Evolutionary conservation across 1,140 invertebrate species (phyloP).

Genomic region (Belonocnema kinseyi): DNA sequence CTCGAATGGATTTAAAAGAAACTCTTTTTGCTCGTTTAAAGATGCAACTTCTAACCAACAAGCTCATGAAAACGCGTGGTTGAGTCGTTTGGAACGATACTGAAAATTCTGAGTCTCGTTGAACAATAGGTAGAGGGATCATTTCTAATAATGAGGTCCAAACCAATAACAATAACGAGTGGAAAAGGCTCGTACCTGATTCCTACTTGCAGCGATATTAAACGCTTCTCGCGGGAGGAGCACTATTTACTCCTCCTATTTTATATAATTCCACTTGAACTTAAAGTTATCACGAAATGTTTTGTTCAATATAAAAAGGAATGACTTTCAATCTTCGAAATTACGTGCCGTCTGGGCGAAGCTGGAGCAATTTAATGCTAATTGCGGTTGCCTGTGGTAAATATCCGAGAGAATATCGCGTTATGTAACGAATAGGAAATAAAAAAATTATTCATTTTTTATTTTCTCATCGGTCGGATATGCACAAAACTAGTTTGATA

Average conservation of each 20-base stretch:
- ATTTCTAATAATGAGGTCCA: neutral
- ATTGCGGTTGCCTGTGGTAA: neutral
- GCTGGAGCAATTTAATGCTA: neutral
- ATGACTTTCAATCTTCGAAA: neutral
- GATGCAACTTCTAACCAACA: neutral
- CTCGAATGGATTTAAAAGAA: neutral
- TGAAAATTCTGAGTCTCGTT: neutral
- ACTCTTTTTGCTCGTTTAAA: neutral
- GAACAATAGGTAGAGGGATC: neutral
- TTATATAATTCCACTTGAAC: too few species aligned
- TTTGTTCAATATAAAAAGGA: neutral
- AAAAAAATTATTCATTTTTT: neutral
- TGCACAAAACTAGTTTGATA: neutral
- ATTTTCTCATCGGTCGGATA: neutral
- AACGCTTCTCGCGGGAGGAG: too few species aligned
- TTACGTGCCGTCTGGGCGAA: neutral
- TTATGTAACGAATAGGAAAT: neutral
- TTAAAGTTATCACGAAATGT: neutral
- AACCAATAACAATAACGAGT: conserved; percentile 1
- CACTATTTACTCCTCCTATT: too few species aligned
- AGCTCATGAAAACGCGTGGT: neutral
- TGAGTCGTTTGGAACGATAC: neutral
- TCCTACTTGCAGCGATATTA: neutral
- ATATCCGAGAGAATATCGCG: neutral
- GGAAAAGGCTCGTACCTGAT: neutral